A percentile compares a stretch with the other conserved stretches of the same genome.
These are phyloP conservation scores for Ctenopoma kingsleyae DNA, from an alignment of 2,797 vertebrate genomes.

Conservation along the genomic window DNA sequence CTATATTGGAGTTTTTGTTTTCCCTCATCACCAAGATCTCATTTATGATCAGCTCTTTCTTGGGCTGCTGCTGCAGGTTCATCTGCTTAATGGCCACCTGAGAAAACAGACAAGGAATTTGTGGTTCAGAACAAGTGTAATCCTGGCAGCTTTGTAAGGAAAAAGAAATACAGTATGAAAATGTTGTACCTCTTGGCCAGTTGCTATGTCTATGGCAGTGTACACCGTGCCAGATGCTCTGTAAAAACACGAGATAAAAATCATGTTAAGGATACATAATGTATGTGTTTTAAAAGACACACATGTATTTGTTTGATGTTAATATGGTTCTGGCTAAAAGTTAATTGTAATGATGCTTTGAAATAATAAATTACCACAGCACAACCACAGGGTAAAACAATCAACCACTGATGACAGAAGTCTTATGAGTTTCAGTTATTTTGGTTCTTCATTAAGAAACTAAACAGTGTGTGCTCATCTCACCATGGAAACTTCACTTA, in stretches of 20 bases:
- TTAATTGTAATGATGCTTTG: neutral
- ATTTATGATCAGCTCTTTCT: slow-evolving; percentile 99
- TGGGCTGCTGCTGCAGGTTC: slow-evolving; percentile 98
- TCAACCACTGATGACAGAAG: neutral
- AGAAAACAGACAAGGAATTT: slow-evolving; percentile 33
- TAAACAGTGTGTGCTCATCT: slow-evolving; percentile 2
- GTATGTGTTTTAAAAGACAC: neutral
- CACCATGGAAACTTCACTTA: slow-evolving; percentile 3
- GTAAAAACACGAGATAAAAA: slow-evolving; percentile 54
- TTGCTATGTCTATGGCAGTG: slow-evolving; percentile 96
- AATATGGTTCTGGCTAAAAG: neutral
- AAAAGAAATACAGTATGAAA: neutral
- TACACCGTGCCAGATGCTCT: slow-evolving; percentile 98
- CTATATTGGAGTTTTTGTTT: slow-evolving; percentile 99
- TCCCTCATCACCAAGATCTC: slow-evolving; percentile 99
- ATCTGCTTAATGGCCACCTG: slow-evolving; percentile 99
- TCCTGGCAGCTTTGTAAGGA: neutral
- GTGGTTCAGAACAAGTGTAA: neutral
- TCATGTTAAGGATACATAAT: slow-evolving; percentile 8
- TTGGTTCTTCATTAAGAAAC: neutral
- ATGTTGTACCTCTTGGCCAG: slow-evolving; percentile 92
- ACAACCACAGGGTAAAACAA: neutral
- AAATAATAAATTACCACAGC: slow-evolving; percentile 6
- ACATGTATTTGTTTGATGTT: too few species aligned
- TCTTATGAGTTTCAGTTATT: neutral